Percentiles rank a stretch among this genome's conserved stretches.
phyloP scores from a whole-genome alignment of 2,797 vertebrate species.

The Dicrostonyx torquatus region DNA sequence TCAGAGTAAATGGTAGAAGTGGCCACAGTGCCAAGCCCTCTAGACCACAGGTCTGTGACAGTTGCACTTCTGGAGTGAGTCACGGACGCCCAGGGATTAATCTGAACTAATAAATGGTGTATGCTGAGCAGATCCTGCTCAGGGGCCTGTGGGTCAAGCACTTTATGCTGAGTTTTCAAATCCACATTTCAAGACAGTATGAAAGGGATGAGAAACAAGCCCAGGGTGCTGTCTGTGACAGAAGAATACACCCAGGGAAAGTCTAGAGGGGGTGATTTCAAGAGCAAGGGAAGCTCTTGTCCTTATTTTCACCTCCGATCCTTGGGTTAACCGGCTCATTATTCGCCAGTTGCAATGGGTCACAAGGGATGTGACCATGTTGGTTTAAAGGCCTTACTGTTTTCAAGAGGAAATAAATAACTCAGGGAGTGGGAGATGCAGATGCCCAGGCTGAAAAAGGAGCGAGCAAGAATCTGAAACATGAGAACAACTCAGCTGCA shows the following conservation, averaged over 20 bases:
- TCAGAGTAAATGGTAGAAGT: neutral
- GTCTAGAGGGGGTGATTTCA: conserved; percentile 17
- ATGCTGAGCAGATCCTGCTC: neutral
- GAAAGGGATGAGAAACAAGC: conserved; percentile 9
- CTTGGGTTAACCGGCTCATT: conserved; percentile 55
- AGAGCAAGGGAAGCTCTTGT: neutral
- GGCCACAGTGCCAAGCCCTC: neutral
- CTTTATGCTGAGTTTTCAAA: conserved; percentile 24
- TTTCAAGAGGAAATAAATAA: conserved; percentile 68
- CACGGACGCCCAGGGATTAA: neutral
- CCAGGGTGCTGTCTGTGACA: neutral
- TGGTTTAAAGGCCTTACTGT: conserved; percentile 64
- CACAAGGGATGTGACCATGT: conserved; percentile 1
- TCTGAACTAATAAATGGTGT: neutral
- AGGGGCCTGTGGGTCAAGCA: neutral
- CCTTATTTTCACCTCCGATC: conserved; percentile 55
- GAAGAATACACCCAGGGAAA: neutral
- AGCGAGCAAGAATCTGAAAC: conserved; percentile 31
- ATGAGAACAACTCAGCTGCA: neutral
- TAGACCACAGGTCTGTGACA: neutral
- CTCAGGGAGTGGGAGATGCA: conserved; percentile 10
- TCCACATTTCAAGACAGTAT: neutral
- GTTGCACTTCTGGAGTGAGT: neutral
- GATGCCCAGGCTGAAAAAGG: conserved; percentile 17
- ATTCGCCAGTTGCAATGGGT: conserved; percentile 49